A percentile compares a stretch with the other conserved stretches of the same genome.
Conservation (phyloP, 1,140 invertebrate genomes). For the Danaus melanippus region DNA sequence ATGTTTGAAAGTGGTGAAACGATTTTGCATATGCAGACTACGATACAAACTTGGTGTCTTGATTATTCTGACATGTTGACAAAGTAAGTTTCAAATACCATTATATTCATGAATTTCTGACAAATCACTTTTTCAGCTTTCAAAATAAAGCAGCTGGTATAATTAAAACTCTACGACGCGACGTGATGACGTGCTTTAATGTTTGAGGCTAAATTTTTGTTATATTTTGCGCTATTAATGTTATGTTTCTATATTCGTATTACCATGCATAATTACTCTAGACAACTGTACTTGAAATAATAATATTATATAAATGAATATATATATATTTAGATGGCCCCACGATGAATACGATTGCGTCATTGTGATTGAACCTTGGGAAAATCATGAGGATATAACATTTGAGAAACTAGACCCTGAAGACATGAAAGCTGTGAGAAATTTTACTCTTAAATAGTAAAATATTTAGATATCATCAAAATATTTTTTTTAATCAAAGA, state of each 20-base stretch:
- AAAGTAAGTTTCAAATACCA: slow-evolving; percentile 27
- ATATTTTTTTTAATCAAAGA: no score
- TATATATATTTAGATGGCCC: slow-evolving; percentile 41
- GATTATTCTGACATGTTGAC: slow-evolving; percentile 24
- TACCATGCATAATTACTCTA: background rate
- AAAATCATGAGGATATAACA: slow-evolving; percentile 40
- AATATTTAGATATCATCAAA: no score
- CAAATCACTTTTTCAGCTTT: background rate
- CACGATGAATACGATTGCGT: slow-evolving; percentile 39
- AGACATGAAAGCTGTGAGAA: slow-evolving; percentile 33
- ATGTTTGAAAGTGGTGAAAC: slow-evolving; percentile 44
- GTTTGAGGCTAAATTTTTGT: background rate
- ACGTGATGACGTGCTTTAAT: background rate
- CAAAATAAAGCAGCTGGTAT: background rate
- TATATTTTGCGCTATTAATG: background rate
- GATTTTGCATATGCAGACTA: slow-evolving; percentile 39
- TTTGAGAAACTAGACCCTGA: slow-evolving; percentile 22
- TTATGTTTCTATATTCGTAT: no score
- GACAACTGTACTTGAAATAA: background rate
- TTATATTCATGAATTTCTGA: background rate
- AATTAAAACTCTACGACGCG: background rate
- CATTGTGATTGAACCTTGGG: slow-evolving; percentile 43
- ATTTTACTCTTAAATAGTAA: no score
- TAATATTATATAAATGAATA: background rate
- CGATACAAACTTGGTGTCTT: slow-evolving; percentile 35